These are phyloP conservation scores for Pollenia amentaria DNA, from an alignment of 2,888 invertebrate species.

Conservation along the genomic window DNA sequence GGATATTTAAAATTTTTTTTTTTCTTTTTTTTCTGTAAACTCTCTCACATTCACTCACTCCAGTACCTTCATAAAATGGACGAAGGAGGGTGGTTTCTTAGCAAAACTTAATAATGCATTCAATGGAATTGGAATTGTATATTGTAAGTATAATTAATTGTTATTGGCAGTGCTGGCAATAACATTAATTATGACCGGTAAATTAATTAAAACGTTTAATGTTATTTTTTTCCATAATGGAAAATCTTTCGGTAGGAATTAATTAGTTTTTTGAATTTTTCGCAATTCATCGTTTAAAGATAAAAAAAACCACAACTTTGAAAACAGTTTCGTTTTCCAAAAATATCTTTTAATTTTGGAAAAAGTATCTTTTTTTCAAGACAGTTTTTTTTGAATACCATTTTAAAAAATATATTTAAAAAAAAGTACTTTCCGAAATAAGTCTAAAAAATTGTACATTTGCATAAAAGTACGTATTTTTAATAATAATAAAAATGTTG, in stretches of 20 bases:
- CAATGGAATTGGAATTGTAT: constrained; percentile 3
- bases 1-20: constrained; percentile 14
- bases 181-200: constrained; percentile 2
- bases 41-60: constrained; percentile 1
- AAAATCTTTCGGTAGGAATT: neutral
- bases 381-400: no score
- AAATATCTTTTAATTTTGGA: no score
- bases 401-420: no score
- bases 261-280: constrained; percentile 15
- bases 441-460: no score
- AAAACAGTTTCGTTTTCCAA: no score
- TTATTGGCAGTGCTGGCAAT: constrained; percentile 41
- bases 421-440: no score
- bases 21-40: constrained; percentile 1
- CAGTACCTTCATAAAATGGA: neutral
- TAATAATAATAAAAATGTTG: no score
- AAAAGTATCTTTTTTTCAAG: no score
- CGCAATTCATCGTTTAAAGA: no score
- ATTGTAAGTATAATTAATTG: constrained; percentile 15
- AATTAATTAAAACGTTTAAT: neutral
- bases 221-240: neutral
- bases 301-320: no score
- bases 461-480: no score
- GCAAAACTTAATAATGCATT: neutral
- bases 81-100: constrained; percentile 52